Evolutionary conservation across 2,113 vertebrate genomes (phyloP).

Genomic region (Chamaea fasciata): DNA sequence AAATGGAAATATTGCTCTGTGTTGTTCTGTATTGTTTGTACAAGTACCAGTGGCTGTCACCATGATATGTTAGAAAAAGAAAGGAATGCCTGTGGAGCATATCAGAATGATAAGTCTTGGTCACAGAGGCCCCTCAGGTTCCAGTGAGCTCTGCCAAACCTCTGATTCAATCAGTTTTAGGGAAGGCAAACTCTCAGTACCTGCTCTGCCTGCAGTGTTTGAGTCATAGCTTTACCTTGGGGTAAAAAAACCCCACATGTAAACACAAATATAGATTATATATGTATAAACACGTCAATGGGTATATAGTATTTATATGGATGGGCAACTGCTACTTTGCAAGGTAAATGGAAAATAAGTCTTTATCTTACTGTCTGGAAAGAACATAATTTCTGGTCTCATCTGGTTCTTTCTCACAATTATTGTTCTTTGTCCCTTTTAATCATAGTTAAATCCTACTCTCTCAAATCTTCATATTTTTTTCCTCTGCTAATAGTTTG

Average conservation of each 20-base stretch:
- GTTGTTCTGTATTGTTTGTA: not conserved
- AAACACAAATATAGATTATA: not conserved
- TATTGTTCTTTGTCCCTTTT: slow-evolving; percentile 24
- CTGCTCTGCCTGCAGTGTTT: not conserved
- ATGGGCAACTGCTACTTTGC: not conserved
- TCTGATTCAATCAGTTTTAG: slow-evolving; percentile 9
- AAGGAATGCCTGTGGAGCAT: not conserved
- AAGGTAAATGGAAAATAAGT: slow-evolving; percentile 18
- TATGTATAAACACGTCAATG: too few relatives aligned
- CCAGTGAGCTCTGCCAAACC: slow-evolving; percentile 1
- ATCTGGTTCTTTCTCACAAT: slow-evolving; percentile 18
- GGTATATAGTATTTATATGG: not conserved
- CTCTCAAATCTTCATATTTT: not conserved
- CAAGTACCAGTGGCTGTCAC: not conserved
- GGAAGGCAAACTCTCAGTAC: not conserved
- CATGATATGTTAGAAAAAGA: not conserved
- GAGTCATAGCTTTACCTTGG: not conserved
- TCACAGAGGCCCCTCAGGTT: not conserved
- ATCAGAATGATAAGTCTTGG: not conserved
- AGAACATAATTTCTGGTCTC: not conserved
- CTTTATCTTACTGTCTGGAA: slow-evolving; percentile 22
- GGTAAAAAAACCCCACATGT: rapidly evolving
- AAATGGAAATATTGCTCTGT: slow-evolving; percentile 5
- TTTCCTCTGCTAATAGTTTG: slow-evolving; percentile 32
- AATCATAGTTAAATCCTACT: not conserved